These are phyloP conservation scores for Laticauda colubrina DNA, from an alignment of 2,113 vertebrate species.

Conservation along the genomic window DNA sequence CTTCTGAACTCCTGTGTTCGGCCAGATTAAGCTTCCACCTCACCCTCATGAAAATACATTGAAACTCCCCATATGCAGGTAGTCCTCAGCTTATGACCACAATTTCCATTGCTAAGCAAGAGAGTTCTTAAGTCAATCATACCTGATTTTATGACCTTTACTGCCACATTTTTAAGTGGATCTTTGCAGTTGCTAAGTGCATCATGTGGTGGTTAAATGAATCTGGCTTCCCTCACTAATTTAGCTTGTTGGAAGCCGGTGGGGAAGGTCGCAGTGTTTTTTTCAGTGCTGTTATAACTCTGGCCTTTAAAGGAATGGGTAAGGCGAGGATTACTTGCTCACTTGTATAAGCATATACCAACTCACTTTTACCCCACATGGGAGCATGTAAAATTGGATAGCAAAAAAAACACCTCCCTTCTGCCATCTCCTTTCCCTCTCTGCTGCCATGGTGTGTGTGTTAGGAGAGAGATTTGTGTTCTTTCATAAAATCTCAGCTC, in stretches of 20 bases:
- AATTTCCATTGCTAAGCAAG: background rate
- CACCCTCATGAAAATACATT: background rate
- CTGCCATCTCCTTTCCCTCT: background rate
- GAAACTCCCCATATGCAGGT: background rate
- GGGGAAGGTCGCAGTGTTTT: background rate
- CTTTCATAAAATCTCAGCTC: background rate
- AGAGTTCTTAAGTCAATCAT: background rate
- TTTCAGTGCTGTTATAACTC: too few species aligned
- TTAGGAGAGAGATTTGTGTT: background rate
- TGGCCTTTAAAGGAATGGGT: too few species aligned
- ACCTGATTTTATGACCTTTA: background rate
- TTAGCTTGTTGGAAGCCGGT: background rate
- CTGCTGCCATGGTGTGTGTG: background rate
- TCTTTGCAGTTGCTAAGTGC: background rate
- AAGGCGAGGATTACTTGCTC: too few species aligned
- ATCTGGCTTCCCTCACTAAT: background rate
- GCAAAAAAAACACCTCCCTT: background rate
- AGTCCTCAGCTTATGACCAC: background rate
- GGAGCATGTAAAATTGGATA: background rate
- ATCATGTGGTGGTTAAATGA: background rate
- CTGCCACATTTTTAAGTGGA: background rate
- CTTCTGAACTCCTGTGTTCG: too few species aligned
- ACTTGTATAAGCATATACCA: background rate
- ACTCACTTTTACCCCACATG: background rate
- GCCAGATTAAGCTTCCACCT: background rate